Conservation (phyloP, 2,113 vertebrate genomes). For the Triplophysa dalaica region DNA sequence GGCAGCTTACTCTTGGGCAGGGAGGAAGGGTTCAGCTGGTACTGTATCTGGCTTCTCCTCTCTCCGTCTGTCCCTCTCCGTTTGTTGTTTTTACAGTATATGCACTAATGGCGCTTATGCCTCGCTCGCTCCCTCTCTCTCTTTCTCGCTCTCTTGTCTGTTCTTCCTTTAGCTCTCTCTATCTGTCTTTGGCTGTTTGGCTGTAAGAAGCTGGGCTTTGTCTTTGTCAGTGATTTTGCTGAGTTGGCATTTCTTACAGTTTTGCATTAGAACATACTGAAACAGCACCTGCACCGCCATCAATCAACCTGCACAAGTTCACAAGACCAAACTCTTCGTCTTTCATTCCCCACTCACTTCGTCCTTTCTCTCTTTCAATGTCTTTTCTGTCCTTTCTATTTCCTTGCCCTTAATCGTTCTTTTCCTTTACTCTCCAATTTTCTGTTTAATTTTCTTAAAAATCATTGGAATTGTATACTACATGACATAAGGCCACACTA, state of each 20-base stretch:
- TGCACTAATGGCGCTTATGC: slow-evolving; percentile 18
- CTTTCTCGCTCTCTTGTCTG: neutral
- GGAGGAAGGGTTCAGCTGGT: slow-evolving; percentile 83
- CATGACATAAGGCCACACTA: neutral
- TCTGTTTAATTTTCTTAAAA: neutral
- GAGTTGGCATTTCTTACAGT: slow-evolving; percentile 63
- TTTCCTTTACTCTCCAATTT: too few species aligned
- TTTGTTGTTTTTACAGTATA: slow-evolving; percentile 27
- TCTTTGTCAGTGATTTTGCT: slow-evolving; percentile 69
- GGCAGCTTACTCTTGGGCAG: slow-evolving; percentile 83
- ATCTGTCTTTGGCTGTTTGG: slow-evolving; percentile 43
- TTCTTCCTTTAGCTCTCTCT: slow-evolving; percentile 6
- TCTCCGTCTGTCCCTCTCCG: slow-evolving; percentile 44
- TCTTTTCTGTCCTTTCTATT: neutral
- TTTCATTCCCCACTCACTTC: slow-evolving; percentile 4
- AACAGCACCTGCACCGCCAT: slow-evolving; percentile 35
- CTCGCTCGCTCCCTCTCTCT: neutral
- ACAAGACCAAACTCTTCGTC: slow-evolving; percentile 53
- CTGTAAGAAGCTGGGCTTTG: slow-evolving; percentile 60
- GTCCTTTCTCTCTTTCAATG: neutral
- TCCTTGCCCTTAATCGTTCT: neutral
- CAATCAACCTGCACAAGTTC: slow-evolving; percentile 62
- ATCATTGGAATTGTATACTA: neutral
- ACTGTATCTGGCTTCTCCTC: slow-evolving; percentile 73
- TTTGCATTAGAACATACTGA: slow-evolving; percentile 51